These are phyloP conservation scores for Machimus atricapillus DNA, from an alignment of 2,888 invertebrate species.

Conservation along the genomic window DNA sequence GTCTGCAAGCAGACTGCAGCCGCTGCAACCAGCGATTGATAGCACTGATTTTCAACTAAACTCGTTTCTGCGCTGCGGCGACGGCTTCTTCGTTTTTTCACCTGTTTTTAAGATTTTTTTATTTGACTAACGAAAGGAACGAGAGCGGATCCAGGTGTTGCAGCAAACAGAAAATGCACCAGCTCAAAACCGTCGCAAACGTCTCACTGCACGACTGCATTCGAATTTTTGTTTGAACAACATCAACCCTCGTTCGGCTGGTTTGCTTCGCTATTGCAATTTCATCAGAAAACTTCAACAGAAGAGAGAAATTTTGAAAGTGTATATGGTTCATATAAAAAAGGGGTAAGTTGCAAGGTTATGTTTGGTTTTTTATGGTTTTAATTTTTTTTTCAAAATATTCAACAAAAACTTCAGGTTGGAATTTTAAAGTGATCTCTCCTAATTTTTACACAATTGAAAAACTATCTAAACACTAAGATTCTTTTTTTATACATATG, in stretches of 20 bases:
- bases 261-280: neutral
- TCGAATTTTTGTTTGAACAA: neutral
- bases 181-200: neutral
- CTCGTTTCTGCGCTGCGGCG: neutral
- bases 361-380: neutral
- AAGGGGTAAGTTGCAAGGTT: neutral
- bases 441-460: no score
- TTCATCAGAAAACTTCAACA: neutral
- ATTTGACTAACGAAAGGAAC: neutral
- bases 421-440: no score
- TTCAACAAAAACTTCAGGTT: no score
- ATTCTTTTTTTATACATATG: no score
- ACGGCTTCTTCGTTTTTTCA: neutral
- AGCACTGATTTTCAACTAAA: neutral
- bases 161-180: neutral
- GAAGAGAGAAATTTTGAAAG: conserved; percentile 27
- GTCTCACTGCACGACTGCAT: neutral
- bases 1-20: neutral
- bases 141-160: neutral
- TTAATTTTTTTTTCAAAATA: no score
- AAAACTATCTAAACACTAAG: no score
- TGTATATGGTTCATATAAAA: neutral
- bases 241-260: neutral
- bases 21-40: neutral
- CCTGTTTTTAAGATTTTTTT: neutral